These are phyloP conservation scores for Catocala fraxini DNA, from an alignment of 2,888 invertebrate species.

Conservation along the genomic window DNA sequence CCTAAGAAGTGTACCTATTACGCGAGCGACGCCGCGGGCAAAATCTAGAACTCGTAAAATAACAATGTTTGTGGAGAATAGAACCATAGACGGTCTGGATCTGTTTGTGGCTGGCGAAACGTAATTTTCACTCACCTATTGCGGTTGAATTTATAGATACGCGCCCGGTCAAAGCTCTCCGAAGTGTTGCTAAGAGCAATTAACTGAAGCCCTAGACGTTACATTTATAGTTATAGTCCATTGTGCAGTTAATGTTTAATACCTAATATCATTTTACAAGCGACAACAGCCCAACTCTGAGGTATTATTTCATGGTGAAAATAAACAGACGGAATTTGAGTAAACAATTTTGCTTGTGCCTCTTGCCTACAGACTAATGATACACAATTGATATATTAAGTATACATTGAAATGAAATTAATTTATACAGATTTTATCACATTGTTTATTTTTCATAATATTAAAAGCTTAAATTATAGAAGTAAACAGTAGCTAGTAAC, in stretches of 20 bases:
- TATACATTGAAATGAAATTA: too few relatives aligned
- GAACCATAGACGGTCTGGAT: conserved; percentile 18
- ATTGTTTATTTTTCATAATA: too few relatives aligned
- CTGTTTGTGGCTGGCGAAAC: conserved; percentile 12
- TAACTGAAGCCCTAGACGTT: conserved; percentile 10
- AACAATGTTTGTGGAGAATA: conserved; percentile 19
- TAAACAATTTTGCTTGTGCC: too few relatives aligned
- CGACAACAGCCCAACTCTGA: conserved; percentile 5
- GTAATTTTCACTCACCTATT: conserved; percentile 23
- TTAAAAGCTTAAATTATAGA: too few relatives aligned
- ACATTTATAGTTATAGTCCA: conserved; percentile 14
- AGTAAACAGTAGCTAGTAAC: too few relatives aligned
- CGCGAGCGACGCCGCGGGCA: too few relatives aligned
- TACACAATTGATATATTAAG: too few relatives aligned
- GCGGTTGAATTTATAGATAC: conserved; percentile 30
- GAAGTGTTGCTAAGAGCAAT: neutral
- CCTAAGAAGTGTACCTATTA: too few relatives aligned
- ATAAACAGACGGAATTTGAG: neutral
- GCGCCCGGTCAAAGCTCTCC: conserved; percentile 17
- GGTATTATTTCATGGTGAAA: neutral
- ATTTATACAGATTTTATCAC: too few relatives aligned
- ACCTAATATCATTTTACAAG: conserved; percentile 19
- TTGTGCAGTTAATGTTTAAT: conserved; percentile 10
- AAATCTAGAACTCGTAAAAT: conserved; percentile 10
- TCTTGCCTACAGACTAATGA: too few relatives aligned